Evolutionary conservation across 1,140 invertebrate species (phyloP).

Genomic region (Drosophila lini): DNA sequence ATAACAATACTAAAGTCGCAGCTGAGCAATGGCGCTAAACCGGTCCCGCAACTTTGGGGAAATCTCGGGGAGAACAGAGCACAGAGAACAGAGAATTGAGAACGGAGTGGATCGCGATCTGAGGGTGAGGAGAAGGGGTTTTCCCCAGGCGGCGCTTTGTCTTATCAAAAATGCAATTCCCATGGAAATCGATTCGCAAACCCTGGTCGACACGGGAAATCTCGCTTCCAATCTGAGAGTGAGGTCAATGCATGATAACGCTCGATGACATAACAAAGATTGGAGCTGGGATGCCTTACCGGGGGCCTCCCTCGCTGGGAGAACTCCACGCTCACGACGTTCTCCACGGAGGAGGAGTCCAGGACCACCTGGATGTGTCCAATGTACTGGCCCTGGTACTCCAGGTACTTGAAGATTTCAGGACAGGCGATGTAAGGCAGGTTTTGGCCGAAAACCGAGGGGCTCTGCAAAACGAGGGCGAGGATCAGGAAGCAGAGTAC

Average conservation of each 20-base stretch:
- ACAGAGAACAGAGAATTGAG: conserved; percentile 6
- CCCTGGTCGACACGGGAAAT: conserved; percentile 21
- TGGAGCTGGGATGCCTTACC: conserved; percentile 36
- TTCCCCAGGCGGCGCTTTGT: conserved; percentile 17
- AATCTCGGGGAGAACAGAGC: conserved; percentile 12
- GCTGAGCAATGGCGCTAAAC: conserved; percentile 17
- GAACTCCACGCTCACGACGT: conserved; percentile 49
- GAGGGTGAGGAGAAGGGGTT: conserved; percentile 2
- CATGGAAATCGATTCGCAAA: conserved; percentile 13
- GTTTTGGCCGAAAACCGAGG: conserved; percentile 20
- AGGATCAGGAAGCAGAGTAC: conserved; percentile 23
- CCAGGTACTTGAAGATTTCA: conserved; percentile 54
- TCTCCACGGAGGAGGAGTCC: conserved; percentile 32
- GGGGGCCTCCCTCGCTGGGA: conserved; percentile 48
- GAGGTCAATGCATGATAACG: conserved; percentile 60
- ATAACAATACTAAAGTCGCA: conserved; percentile 10
- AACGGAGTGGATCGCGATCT: not conserved
- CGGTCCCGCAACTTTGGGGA: conserved; percentile 27
- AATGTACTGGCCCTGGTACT: conserved; percentile 39
- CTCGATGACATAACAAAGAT: conserved; percentile 4
- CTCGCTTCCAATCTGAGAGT: conserved; percentile 27
- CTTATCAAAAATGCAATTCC: conserved; percentile 51
- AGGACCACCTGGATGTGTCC: conserved; percentile 43
- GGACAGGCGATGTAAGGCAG: conserved; percentile 58
- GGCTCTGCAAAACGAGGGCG: conserved; percentile 9